Conservation (phyloP, 2,888 invertebrate genomes). For the Lithophane socia region DNA sequence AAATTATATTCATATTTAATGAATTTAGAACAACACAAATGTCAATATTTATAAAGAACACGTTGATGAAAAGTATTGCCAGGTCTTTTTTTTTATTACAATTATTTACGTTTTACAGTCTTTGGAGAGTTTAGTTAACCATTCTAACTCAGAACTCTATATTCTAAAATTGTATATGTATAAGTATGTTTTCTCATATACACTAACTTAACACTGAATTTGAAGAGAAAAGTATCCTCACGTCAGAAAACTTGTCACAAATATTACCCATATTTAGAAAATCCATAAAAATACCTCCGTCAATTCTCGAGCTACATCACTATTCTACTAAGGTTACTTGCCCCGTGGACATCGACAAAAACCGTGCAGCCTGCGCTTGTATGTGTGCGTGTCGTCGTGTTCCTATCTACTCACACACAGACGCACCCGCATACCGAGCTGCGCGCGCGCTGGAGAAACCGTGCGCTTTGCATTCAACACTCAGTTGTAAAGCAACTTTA, state of each 20-base stretch:
- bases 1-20: not conserved
- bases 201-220: not conserved
- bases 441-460: constrained; percentile 86
- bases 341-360: constrained; percentile 90
- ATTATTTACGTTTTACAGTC: not conserved
- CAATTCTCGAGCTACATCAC: constrained; percentile 77
- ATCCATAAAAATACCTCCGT: constrained; percentile 56
- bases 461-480: constrained; percentile 86
- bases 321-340: constrained; percentile 83
- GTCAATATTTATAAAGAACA: not conserved
- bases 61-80: not conserved
- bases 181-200: not conserved
- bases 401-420: constrained; percentile 74
- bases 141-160: too few relatives aligned
- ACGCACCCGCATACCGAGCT: constrained; percentile 83
- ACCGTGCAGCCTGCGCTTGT: constrained; percentile 84
- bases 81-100: not conserved
- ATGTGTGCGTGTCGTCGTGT: constrained; percentile 73
- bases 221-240: not conserved
- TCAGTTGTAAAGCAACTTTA: constrained; percentile 87
- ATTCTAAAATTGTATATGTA: not conserved
- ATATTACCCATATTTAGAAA: constrained; percentile 53
- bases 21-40: not conserved
- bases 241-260: constrained; percentile 29
- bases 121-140: not conserved